Base-by-base conservation (phyloP, 64 coral and sea anemone genomes). In the Orbicella faveolata region DNA sequence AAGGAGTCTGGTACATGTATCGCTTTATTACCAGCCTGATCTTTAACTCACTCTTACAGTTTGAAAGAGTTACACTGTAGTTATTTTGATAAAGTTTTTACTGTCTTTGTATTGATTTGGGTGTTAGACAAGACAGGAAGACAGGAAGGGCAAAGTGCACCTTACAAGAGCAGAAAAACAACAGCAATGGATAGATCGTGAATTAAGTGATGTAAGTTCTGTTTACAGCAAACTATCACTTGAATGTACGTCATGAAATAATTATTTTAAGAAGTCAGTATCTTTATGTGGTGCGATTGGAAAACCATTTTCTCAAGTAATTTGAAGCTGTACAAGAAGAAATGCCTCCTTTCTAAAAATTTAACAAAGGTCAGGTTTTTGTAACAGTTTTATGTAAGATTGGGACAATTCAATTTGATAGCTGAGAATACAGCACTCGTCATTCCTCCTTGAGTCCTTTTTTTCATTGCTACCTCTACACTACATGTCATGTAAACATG, bases 131-230 rank as follows among this genome's bases (percentile, higher is more conserved):
- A 66, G 95, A 91, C 89, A 93, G 35, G 95, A 94, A 67, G 77
- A 96, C 53, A 90, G 68, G 30, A 80, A 87, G 4, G 89, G 51
- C 1, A 94, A 81, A 36, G 26, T 62, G 1, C 76, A 91, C n/a
- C 61, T 78, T 34, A 92, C 89, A 54, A 94, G 83, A 61, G 89
- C 83, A 89, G 92, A 98, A 73, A 90, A 89, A 26, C 73, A 91
- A 10, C 78, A 94, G 63, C 87, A 68, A 75, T 76, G 67, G 88
- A 89, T 94, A 55, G 96, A 94, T 74, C 88, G 70, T 88, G 92
- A 94, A 54, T 66, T 98, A 26, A 92, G n/a, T 89, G 96, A 98
- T 86, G 96, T 98, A 89, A 86, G 96, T 48, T 48, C 44, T 48
- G 44, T 48, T 48, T 48, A 48, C 44, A 48, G 44, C 39, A 41